These are phyloP conservation scores for Smutsia temminckii DNA, from an alignment of 2,797 vertebrate species.

Conservation along the genomic window DNA sequence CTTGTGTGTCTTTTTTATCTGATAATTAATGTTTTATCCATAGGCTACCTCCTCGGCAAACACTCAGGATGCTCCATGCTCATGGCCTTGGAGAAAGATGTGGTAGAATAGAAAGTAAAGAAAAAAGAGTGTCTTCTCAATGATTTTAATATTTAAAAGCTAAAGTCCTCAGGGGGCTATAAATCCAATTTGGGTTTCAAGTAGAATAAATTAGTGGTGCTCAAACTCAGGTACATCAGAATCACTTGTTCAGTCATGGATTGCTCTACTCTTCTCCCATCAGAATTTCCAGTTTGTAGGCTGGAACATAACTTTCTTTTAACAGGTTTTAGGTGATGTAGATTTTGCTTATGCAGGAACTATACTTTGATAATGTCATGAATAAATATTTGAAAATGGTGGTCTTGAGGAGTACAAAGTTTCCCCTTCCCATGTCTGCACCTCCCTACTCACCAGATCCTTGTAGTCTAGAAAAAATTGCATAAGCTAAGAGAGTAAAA, in stretches of 20 bases:
- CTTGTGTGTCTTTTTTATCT: not conserved
- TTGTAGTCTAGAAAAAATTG: not conserved
- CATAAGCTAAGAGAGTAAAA: not conserved
- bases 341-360: not conserved
- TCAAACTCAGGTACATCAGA: not conserved
- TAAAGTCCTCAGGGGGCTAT: not conserved
- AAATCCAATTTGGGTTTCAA: not conserved
- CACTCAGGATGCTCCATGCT: not conserved
- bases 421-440: not conserved
- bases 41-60: not conserved
- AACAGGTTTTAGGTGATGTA: not conserved
- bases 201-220: not conserved
- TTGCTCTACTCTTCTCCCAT: not conserved
- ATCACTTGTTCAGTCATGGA: not conserved
- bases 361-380: not conserved
- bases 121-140: not conserved
- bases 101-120: not conserved
- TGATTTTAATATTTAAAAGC: not conserved
- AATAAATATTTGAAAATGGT: not conserved
- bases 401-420: not conserved
- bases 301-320: not conserved
- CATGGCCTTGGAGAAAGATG: not conserved
- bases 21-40: not conserved
- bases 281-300: not conserved
- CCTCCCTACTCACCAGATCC: not conserved